Percentiles rank a stretch among this genome's conserved stretches.
These are phyloP conservation scores for Tortricodes alternella DNA, from an alignment of 2,888 invertebrate genomes.

Conservation along the genomic window DNA sequence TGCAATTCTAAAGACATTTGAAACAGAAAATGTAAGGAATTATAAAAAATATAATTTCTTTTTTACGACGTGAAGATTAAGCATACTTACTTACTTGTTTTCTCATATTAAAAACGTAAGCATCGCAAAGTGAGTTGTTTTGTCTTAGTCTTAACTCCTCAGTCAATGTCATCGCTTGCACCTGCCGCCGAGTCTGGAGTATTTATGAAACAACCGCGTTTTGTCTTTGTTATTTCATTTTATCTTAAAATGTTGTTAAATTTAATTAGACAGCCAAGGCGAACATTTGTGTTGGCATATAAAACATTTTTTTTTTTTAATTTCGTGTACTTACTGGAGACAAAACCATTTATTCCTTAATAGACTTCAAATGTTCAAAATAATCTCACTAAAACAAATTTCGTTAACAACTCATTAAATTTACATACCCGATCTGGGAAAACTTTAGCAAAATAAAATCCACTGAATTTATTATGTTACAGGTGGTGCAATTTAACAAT, in stretches of 20 bases:
- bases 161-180: not conserved
- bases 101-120: not conserved
- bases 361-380: no score
- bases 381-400: no score
- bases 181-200: not conserved
- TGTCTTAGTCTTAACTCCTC: not conserved
- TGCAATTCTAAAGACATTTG: no score
- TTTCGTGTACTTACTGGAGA: no score
- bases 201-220: not conserved
- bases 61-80: not conserved
- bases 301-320: no score
- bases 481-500: constrained; percentile 14
- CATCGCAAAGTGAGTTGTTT: not conserved
- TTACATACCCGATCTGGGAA: no score
- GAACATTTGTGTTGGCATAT: no score
- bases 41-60: no score
- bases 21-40: no score
- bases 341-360: no score
- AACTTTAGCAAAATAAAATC: not conserved
- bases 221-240: not conserved
- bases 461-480: constrained; percentile 1
- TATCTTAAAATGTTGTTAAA: not conserved
- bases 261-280: no score
- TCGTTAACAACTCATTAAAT: not conserved
- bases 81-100: not conserved